phyloP scores from a whole-genome alignment of 1,140 invertebrate species.

The Laupala kohalensis region DNA sequence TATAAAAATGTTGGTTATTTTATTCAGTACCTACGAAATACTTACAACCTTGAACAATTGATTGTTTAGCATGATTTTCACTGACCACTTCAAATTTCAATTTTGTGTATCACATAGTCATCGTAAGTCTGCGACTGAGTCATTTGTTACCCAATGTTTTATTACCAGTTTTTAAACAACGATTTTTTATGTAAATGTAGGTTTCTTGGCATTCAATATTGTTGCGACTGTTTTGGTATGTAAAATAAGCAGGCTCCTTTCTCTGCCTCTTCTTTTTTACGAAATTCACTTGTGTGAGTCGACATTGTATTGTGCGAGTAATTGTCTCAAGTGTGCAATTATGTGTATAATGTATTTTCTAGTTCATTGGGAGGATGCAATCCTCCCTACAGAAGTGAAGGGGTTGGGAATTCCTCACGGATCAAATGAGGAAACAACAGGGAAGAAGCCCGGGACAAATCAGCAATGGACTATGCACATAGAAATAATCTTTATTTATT shows the following conservation, averaged over 20 bases:
- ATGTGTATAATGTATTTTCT: background rate
- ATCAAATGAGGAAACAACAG: too few relatives aligned
- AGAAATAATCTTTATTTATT: background rate
- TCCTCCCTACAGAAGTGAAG: background rate
- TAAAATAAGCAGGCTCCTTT: too few relatives aligned
- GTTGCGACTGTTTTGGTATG: too few relatives aligned
- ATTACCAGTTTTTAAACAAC: background rate
- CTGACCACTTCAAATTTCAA: too few relatives aligned
- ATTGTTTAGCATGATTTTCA: too few relatives aligned
- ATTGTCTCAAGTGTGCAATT: background rate
- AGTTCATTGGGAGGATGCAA: background rate
- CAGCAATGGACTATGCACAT: background rate
- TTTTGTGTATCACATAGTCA: too few relatives aligned
- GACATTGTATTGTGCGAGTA: background rate
- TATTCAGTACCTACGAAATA: too few relatives aligned
- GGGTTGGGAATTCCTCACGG: background rate
- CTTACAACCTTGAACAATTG: too few relatives aligned
- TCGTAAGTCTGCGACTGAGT: background rate
- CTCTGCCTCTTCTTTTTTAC: too few relatives aligned
- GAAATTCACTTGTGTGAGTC: background rate
- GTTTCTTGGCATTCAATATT: too few relatives aligned
- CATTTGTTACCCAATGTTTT: background rate
- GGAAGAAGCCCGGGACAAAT: background rate
- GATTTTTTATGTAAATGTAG: background rate
- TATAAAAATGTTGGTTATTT: too few relatives aligned